Evolutionary conservation across 2,113 vertebrate genomes (phyloP).

Genomic region (Alces alces): DNA sequence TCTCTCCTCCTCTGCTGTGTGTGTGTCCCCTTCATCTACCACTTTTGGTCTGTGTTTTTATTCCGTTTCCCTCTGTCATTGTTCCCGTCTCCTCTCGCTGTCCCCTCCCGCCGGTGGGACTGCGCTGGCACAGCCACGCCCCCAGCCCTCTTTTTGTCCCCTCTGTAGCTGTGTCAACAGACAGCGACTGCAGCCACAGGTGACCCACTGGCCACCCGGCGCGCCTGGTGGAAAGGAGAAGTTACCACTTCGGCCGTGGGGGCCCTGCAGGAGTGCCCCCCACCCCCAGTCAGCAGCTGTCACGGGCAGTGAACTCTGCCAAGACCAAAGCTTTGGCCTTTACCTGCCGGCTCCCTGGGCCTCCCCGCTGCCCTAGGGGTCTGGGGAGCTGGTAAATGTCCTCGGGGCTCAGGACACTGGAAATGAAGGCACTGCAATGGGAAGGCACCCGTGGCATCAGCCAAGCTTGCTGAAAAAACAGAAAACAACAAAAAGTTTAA

Average conservation of each 20-base stretch:
- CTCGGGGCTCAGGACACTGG: background rate
- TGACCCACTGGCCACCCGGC: background rate
- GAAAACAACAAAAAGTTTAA: background rate
- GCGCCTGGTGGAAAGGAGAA: background rate
- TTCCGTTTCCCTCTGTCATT: background rate
- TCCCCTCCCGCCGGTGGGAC: background rate
- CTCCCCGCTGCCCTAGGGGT: background rate
- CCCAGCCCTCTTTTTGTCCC: background rate
- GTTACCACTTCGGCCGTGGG: background rate
- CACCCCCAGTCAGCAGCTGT: background rate
- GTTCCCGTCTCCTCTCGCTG: background rate
- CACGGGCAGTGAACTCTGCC: background rate
- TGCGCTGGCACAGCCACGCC: background rate
- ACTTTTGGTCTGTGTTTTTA: background rate
- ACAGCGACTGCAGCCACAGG: conserved; percentile 16
- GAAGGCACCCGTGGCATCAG: background rate
- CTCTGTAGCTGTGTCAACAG: conserved; percentile 35
- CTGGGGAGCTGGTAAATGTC: background rate
- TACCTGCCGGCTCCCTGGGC: background rate
- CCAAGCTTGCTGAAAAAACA: background rate
- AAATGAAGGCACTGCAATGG: background rate
- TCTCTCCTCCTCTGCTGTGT: background rate
- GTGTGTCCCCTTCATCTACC: background rate
- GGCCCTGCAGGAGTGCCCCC: background rate
- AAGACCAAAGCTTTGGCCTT: background rate